These are phyloP conservation scores for Aporrectodea caliginosa DNA, from an alignment of 1,140 invertebrate genomes.

Conservation along the genomic window DNA sequence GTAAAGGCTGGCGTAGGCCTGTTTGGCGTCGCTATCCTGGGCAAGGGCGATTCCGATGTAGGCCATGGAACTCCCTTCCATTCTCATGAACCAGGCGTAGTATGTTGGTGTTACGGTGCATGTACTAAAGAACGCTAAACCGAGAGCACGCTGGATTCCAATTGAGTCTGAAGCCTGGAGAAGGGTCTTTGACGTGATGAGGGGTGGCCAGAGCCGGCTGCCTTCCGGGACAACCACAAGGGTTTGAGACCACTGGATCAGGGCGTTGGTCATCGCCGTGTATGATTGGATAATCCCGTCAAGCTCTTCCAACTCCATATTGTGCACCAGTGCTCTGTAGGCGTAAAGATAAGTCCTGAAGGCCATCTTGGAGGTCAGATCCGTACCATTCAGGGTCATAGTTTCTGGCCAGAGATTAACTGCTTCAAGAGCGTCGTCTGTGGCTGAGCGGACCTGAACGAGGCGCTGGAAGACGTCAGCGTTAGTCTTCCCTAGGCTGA, in stretches of 20 bases:
- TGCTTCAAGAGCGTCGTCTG: background rate
- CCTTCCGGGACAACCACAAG: background rate
- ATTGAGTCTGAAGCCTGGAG: background rate
- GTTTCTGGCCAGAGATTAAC: background rate
- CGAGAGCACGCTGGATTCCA: background rate
- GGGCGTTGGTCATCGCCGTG: background rate
- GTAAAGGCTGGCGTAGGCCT: background rate
- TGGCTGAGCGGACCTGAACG: background rate
- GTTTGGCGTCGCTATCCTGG: background rate
- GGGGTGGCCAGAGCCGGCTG: background rate
- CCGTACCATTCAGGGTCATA: background rate
- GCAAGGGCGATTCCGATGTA: background rate
- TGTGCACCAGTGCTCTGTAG: background rate
- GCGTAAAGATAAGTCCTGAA: background rate
- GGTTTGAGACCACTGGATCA: background rate
- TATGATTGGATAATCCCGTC: background rate
- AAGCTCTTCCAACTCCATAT: background rate
- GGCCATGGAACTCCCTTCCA: background rate
- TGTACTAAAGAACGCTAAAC: background rate
- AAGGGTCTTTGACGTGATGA: background rate
- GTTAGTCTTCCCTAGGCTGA: background rate
- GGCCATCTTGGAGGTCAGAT: background rate
- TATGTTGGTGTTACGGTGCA: background rate
- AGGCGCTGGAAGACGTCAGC: background rate
- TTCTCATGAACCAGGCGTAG: background rate